Evolutionary conservation across 1,140 invertebrate species (phyloP), one percentile per base, ranked within the genome.

Genomic region (Scaptomyza pallida): DNA sequence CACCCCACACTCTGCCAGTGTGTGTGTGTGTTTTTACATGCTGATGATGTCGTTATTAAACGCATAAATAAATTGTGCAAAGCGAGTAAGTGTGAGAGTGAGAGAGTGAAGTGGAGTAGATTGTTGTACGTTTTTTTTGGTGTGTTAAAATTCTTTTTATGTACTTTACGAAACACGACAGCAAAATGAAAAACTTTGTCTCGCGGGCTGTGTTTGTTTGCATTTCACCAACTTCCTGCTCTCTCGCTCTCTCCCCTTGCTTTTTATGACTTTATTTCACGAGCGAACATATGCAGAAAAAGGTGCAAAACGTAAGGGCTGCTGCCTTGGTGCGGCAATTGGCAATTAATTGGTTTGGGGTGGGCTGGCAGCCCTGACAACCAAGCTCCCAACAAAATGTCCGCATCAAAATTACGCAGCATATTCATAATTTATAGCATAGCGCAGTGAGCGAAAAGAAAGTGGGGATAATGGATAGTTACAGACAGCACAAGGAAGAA

Each of bases 41-140:
- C 68, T 88, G 82, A 88, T 88, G 83, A 88, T 89, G 82, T 89
- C 83, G 78, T 88, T 88, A 88, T 89, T 89, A 88, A 88, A 88
- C 78, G 61, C 83, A 89, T 88, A 88, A 82, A 89, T 88, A 88
- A 89, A 89, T 88, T 88, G 83, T 72, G 62, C 67, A 74, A 64
- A 88, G 6, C 26, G 26, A 30, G 6, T 70, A 64, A 88, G 6
- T 8, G 26, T 9, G 6, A 81, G 75, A 64, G 76, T 43, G 64
- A 47, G 26, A 57, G 62, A 52, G 33, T 21, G 12, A 16, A n/a
- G 33, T 2, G 9, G 50, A 5, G 5, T 16, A 3, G 15, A 33
- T 30, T 5, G 26, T 2, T 33, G 50, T 17, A 5, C 45, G 26
- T 47, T 23, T 26, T 9, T 23, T 35, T 43, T 17, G 21, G 26